Base-by-base conservation (phyloP, 2,888 invertebrate species). In the Luperina nickerlii region DNA sequence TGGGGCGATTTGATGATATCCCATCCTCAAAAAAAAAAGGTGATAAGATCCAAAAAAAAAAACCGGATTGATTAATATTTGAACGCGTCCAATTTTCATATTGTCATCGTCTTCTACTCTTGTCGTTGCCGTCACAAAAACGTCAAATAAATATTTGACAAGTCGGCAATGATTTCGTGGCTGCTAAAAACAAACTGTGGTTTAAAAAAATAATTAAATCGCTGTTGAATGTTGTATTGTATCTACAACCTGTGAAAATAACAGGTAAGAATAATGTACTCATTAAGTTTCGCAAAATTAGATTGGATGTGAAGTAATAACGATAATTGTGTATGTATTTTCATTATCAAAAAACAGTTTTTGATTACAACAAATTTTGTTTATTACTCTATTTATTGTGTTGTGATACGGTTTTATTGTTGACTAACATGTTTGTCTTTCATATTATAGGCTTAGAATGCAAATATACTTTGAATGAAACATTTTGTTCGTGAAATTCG, bases 101-200 rank as follows among this genome's bases (percentile, higher is more conserved):
- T 66, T 87, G 89, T 84, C 87, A 84, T 87, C 66, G 13, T 11
- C 45, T n/a, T n/a, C n/a, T n/a, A n/a, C n/a, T n/a, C n/a, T 0
- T 42, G 11, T 76, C 66, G n/a, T 75, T 20, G 32, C 63, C 7
- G n/a, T 66, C 66, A 71, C 20, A 62, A 32, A 27, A 57, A 63
- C 71, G 82, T 79, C 78, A 84, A 79, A 72, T 65, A 38, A 79
- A 72, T 65, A 38, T 85, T 79, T 92, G 91, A 89, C 91, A 92
- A 89, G 83, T 91, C 90, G 88, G 91, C 90, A 85, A 92, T 91
- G 93, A 90, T 87, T 94, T 94, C 94, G 94, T 94, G 94, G 94
- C 94, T 83, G 20, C 62, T 82, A 79, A 91, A 89, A 84, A 89
- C 89, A 90, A 91, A 89, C 79, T 85, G 84, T 68, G 78, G 42